phyloP scores from a whole-genome alignment of 1,140 invertebrate genomes.

The Schlechtendalia chinensis region DNA sequence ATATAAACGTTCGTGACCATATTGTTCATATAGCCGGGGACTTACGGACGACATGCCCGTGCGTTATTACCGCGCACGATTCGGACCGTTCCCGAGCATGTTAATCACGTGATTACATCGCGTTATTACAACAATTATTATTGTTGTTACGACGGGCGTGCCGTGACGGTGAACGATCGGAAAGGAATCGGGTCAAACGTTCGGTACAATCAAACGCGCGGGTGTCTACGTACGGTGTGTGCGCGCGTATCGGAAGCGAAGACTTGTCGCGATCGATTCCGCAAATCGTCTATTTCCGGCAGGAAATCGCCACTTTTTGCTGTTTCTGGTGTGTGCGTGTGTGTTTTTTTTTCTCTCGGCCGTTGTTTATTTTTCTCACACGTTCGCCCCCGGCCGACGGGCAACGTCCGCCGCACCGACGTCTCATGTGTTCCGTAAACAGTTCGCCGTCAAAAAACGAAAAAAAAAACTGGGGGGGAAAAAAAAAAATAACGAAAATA shows the following conservation, averaged over 20 bases:
- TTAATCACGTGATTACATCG: no score
- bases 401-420: constrained; percentile 2
- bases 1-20: no score
- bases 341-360: not conserved
- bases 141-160: no score
- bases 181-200: not conserved
- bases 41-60: no score
- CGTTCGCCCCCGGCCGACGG: not conserved
- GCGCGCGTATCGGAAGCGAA: not conserved
- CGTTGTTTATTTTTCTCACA: constrained; percentile 1
- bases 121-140: no score
- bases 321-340: not conserved
- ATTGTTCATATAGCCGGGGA: no score
- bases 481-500: no score
- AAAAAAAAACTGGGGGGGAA: not conserved
- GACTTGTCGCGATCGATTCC: constrained; percentile 38
- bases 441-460: not conserved
- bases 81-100: no score
- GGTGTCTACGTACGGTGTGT: no score
- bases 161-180: no score
- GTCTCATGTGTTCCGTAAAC: constrained; percentile 15
- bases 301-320: constrained; percentile 35
- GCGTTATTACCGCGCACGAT: no score
- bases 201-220: not conserved
- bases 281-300: constrained; percentile 36